Conservation (phyloP, 2,113 vertebrate genomes). For the Lepus europaeus region DNA sequence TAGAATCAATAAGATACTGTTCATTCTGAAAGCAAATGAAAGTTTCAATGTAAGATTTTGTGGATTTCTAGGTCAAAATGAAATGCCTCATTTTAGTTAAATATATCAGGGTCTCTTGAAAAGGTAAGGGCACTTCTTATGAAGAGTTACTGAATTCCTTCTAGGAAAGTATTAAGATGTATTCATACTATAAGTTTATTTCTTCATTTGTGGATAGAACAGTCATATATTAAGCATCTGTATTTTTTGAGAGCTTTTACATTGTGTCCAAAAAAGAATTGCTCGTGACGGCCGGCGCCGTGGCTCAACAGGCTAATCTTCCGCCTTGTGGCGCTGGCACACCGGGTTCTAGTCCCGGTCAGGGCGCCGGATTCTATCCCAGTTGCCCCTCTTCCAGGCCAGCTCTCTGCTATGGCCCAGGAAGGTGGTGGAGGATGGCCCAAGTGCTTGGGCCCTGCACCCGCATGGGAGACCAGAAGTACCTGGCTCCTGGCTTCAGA, state of each 20-base stretch:
- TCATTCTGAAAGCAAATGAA: constrained; percentile 15
- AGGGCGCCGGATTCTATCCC: too few species aligned
- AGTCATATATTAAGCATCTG: background rate
- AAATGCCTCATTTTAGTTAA: constrained; percentile 8
- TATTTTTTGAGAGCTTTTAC: background rate
- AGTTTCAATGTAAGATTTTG: background rate
- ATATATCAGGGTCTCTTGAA: background rate
- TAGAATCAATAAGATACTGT: background rate
- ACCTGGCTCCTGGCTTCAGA: too few species aligned
- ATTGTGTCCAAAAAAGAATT: background rate
- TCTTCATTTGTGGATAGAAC: background rate
- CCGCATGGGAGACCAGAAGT: too few species aligned
- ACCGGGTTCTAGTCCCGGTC: too few species aligned
- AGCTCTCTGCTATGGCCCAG: too few species aligned
- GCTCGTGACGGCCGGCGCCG: too few species aligned
- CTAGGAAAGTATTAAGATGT: background rate
- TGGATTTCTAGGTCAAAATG: background rate
- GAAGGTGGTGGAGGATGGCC: too few species aligned
- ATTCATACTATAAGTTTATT: background rate
- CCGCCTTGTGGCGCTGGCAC: too few species aligned
- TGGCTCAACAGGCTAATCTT: too few species aligned
- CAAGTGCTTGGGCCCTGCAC: too few species aligned
- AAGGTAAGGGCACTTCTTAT: background rate
- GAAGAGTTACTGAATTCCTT: background rate
- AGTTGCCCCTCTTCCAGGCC: too few species aligned